phyloP scores from a whole-genome alignment of 2,797 vertebrate species.

The Epinephelus awoara region DNA sequence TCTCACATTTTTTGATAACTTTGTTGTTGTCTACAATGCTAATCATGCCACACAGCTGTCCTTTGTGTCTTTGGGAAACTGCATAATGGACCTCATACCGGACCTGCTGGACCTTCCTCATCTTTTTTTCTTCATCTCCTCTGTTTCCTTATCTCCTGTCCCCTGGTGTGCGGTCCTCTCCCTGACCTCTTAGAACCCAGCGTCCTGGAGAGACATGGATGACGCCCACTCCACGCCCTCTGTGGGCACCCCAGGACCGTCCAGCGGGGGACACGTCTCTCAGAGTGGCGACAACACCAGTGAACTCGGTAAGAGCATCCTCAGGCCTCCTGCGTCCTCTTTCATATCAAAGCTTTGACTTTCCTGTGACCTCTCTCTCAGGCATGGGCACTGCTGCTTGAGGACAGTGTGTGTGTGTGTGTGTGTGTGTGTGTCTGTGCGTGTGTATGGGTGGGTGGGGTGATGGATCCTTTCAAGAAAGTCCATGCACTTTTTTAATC shows the following conservation, averaged over 20 bases:
- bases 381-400: constrained; percentile 7
- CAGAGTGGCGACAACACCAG: constrained; percentile 98
- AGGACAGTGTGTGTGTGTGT: background rate
- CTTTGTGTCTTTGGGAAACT: constrained; percentile 42
- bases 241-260: constrained; percentile 95
- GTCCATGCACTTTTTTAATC: background rate
- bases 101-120: constrained; percentile 44
- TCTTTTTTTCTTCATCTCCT: constrained; percentile 23
- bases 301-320: constrained; percentile 92
- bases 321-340: constrained; percentile 48
- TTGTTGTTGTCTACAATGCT: constrained; percentile 19
- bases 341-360: constrained; percentile 69
- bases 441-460: too few relatives aligned
- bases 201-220: constrained; percentile 97
- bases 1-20: background rate
- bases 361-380: constrained; percentile 43
- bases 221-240: constrained; percentile 96
- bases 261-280: constrained; percentile 96
- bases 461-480: constrained; percentile 8
- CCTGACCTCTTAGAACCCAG: constrained; percentile 90
- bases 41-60: constrained; percentile 14
- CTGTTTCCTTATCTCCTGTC: constrained; percentile 55
- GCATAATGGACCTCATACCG: constrained; percentile 49
- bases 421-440: too few relatives aligned
- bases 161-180: constrained; percentile 80